phyloP scores from a whole-genome alignment of 2,888 invertebrate species.

The Eupeodes latifasciatus region DNA sequence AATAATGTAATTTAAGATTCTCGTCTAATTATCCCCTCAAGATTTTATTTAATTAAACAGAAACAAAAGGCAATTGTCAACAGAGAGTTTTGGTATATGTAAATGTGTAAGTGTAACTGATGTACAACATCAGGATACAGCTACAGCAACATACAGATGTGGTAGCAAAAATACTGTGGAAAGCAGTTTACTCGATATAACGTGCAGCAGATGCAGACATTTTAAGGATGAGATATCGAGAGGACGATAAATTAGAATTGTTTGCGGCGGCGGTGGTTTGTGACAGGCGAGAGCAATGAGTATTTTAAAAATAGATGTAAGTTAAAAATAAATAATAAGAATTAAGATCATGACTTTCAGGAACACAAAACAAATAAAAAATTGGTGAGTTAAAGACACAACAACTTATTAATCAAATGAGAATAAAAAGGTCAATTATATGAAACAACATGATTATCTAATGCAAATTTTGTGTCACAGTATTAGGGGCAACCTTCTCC shows the following conservation, averaged over 20 bases:
- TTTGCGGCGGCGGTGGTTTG: background rate
- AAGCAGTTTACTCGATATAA: background rate
- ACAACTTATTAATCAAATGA: too few species aligned
- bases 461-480: too few species aligned
- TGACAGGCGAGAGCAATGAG: background rate
- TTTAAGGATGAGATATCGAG: constrained; percentile 1
- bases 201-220: background rate
- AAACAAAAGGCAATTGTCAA: constrained; percentile 72
- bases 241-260: constrained; percentile 8
- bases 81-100: background rate
- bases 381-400: too few species aligned
- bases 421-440: too few species aligned
- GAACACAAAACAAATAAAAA: too few species aligned
- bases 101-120: too few species aligned
- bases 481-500: too few species aligned
- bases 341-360: too few species aligned
- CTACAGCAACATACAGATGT: background rate
- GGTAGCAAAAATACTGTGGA: constrained; percentile 1
- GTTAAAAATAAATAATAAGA: too few species aligned
- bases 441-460: too few species aligned
- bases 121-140: too few species aligned
- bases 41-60: constrained; percentile 72
- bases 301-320: too few species aligned
- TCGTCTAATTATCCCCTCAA: constrained; percentile 69
- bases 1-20: constrained; percentile 72